Percentiles rank a stretch among this genome's conserved stretches.
Conservation (phyloP, 2,888 invertebrate species). For the Melanotus villosus region DNA sequence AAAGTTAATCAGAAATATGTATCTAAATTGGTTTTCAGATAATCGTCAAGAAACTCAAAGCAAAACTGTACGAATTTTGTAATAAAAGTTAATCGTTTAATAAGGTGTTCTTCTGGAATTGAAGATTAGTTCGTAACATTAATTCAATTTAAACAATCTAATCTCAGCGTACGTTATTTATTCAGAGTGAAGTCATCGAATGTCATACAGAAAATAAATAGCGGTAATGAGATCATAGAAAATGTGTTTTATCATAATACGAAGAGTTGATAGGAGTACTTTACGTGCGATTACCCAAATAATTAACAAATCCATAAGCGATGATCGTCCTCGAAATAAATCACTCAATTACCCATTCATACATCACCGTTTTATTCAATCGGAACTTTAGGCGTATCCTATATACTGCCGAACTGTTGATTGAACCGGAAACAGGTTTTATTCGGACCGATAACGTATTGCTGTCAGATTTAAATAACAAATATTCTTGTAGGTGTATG, state of each 20-base stretch:
- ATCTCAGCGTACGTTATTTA: neutral
- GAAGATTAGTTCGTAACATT: too few species aligned
- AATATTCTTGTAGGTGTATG: conserved; percentile 24
- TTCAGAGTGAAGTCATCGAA: conserved; percentile 19
- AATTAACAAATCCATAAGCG: conserved; percentile 26
- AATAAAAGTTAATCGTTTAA: too few species aligned
- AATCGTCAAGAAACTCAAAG: too few species aligned
- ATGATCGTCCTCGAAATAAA: conserved; percentile 30
- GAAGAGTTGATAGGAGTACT: neutral
- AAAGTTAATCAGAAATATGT: too few species aligned
- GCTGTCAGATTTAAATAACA: conserved; percentile 20
- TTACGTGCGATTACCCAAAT: conserved; percentile 18
- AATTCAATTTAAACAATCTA: neutral
- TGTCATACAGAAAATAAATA: conserved; percentile 4
- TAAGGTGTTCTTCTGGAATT: too few species aligned
- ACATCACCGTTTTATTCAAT: conserved; percentile 48
- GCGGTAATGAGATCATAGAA: conserved; percentile 25
- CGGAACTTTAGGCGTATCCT: conserved; percentile 42
- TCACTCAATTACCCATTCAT: conserved; percentile 42
- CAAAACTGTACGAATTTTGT: too few species aligned
- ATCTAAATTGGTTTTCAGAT: too few species aligned
- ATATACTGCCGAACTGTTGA: conserved; percentile 32
- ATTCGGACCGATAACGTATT: conserved; percentile 8
- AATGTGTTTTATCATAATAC: conserved; percentile 6
- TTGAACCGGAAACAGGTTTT: conserved; percentile 36